Evolutionary conservation across 2,113 vertebrate species (phyloP).

Genomic region (Lasiurus cinereus): DNA sequence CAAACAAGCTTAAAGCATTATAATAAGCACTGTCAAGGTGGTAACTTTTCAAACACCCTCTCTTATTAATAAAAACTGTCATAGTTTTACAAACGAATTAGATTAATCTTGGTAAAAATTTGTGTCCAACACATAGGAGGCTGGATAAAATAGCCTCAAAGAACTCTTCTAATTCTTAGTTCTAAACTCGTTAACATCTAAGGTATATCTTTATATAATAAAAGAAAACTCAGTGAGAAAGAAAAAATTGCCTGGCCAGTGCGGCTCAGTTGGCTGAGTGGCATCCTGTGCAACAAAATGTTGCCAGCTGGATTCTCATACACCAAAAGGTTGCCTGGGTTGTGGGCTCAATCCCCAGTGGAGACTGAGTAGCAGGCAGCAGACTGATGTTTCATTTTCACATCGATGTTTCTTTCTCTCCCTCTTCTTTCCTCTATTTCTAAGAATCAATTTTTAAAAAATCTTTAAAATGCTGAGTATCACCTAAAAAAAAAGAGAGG

Average conservation of each 20-base stretch:
- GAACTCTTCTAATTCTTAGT: slow-evolving; percentile 10
- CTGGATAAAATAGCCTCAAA: background rate
- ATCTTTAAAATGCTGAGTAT: background rate
- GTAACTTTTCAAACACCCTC: background rate
- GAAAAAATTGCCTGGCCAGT: background rate
- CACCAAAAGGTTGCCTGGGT: no score
- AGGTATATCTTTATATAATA: background rate
- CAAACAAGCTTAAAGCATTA: background rate
- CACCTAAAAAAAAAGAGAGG: background rate
- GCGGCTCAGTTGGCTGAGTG: background rate
- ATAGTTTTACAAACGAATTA: slow-evolving; percentile 1
- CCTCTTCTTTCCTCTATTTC: no score
- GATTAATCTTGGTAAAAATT: slow-evolving; percentile 18
- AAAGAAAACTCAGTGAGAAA: background rate
- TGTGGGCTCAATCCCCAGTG: background rate
- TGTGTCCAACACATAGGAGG: background rate
- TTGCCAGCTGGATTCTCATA: no score
- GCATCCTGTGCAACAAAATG: background rate
- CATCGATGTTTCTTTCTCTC: background rate
- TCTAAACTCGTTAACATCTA: slow-evolving; percentile 29
- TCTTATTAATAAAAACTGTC: background rate
- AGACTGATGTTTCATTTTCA: background rate
- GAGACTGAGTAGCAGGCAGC: background rate
- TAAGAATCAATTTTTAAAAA: background rate
- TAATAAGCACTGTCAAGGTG: background rate